phyloP scores from a whole-genome alignment of 2,797 vertebrate genomes.

The Gadopsis bispinosus region DNA sequence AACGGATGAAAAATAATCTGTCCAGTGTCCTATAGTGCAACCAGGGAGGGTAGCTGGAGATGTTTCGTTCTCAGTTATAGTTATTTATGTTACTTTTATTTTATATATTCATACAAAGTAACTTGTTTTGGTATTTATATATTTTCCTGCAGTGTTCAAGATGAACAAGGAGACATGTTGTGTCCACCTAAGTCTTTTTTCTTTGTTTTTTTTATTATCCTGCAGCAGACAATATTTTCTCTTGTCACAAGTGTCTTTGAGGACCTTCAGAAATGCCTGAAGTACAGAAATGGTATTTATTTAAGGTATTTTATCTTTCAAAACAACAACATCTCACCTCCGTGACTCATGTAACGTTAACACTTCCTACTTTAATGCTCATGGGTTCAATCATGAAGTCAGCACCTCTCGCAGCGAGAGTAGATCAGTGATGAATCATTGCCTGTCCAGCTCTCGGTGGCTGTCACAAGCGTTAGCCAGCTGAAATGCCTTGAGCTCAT shows the following conservation, averaged over 20 bases:
- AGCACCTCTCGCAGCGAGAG: neutral
- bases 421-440: neutral
- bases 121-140: too few relatives aligned
- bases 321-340: neutral
- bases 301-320: too few relatives aligned
- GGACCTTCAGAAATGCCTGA: neutral
- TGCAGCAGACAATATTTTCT: neutral
- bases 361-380: neutral
- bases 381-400: neutral
- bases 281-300: neutral
- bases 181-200: neutral
- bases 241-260: neutral
- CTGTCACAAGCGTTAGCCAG: slow-evolving; percentile 16
- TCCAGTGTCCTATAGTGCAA: neutral
- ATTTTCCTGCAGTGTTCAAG: neutral
- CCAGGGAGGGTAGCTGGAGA: neutral
- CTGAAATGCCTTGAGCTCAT: neutral
- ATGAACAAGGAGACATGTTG: neutral
- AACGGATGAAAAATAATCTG: too few relatives aligned
- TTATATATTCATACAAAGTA: neutral
- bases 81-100: neutral
- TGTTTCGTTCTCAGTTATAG: neutral
- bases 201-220: neutral
- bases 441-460: neutral
- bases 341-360: neutral